A percentile compares a stretch with the other conserved stretches of the same genome.
Evolutionary conservation across 2,113 vertebrate species (phyloP).

Genomic region (Otolemur garnettii): DNA sequence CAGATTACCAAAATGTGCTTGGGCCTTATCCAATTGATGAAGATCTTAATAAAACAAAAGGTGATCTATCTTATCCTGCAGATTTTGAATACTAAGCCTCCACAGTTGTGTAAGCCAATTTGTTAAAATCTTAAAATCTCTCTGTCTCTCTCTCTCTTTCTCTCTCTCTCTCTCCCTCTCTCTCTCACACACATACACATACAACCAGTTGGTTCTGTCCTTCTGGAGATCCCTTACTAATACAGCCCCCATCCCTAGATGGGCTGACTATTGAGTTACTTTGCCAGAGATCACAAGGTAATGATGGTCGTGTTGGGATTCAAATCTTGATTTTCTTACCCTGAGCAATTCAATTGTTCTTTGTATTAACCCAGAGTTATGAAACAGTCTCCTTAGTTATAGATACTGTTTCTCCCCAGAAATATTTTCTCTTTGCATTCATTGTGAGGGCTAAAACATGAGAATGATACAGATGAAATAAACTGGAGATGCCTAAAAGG

Average conservation of each 20-base stretch:
- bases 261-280: not conserved
- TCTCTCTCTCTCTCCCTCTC: no score
- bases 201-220: not conserved
- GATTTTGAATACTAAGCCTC: slow-evolving; percentile 9
- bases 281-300: not conserved
- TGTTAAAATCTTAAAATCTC: not conserved
- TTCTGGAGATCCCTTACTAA: not conserved
- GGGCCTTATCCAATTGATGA: not conserved
- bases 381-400: not conserved
- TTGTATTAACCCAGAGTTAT: not conserved
- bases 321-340: not conserved
- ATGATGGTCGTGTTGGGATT: not conserved
- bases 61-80: not conserved
- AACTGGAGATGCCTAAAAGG: not conserved
- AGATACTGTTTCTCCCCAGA: not conserved
- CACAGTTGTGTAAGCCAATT: not conserved
- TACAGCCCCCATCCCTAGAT: not conserved
- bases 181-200: not conserved
- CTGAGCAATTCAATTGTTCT: not conserved
- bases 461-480: not conserved
- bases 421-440: slow-evolving; percentile 6
- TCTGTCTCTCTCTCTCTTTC: not conserved
- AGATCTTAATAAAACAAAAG: not conserved
- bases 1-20: not conserved
- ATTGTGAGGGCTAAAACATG: not conserved